A percentile compares a stretch with the other conserved stretches of the same genome.
phyloP scores from a whole-genome alignment of 2,888 invertebrate genomes.

The Rhodophaea formosa region DNA sequence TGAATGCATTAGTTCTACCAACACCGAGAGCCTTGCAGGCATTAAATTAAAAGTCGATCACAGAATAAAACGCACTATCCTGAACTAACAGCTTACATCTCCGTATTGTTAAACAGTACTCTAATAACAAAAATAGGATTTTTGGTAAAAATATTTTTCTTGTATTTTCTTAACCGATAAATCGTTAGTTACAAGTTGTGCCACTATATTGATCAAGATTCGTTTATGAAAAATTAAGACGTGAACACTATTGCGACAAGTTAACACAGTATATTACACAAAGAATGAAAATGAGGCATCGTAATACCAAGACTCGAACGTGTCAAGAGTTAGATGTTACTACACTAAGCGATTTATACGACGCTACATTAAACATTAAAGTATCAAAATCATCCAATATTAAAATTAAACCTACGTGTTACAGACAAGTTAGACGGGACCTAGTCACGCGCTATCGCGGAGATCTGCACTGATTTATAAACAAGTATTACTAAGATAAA shows the following conservation, averaged over 20 bases:
- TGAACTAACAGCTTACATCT: slow-evolving; percentile 56
- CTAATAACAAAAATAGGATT: slow-evolving; percentile 74
- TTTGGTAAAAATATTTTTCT: slow-evolving; percentile 70
- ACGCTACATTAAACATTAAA: slow-evolving; percentile 47
- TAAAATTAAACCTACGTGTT: slow-evolving; percentile 37
- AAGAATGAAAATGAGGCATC: slow-evolving; percentile 45
- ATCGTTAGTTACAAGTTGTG: slow-evolving; percentile 51
- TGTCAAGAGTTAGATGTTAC: slow-evolving; percentile 35
- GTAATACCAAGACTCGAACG: slow-evolving; percentile 41
- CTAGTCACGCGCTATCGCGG: slow-evolving; percentile 33
- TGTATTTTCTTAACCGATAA: slow-evolving; percentile 58
- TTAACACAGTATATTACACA: slow-evolving; percentile 46
- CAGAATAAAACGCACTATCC: slow-evolving; percentile 65
- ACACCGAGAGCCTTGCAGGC: slow-evolving; percentile 58
- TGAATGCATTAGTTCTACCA: slow-evolving; percentile 32
- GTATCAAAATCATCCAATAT: slow-evolving; percentile 38
- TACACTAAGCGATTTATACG: slow-evolving; percentile 58
- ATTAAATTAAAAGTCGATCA: slow-evolving; percentile 61
- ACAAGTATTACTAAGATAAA: neutral
- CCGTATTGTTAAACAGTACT: slow-evolving; percentile 59
- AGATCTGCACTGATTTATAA: slow-evolving; percentile 33
- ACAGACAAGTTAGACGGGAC: slow-evolving; percentile 39
- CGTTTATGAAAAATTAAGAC: slow-evolving; percentile 29
- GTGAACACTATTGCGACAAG: slow-evolving; percentile 36
- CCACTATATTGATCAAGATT: slow-evolving; percentile 42